Evolutionary conservation across 2,113 vertebrate genomes (phyloP), one percentile per base, ranked within the genome.

Genomic region (Cranoglanis bouderius): DNA sequence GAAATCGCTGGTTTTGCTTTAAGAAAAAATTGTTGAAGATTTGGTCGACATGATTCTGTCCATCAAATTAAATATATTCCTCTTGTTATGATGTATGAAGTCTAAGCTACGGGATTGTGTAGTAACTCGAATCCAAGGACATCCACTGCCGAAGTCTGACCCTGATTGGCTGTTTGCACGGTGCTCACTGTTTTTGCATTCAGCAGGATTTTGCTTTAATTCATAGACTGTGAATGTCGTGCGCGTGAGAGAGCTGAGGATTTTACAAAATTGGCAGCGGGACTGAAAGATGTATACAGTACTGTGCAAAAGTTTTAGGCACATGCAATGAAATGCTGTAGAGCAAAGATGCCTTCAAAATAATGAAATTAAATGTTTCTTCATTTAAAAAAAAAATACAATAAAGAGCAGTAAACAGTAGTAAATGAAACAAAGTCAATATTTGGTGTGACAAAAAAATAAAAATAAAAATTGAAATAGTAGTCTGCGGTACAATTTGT

Each of bases 181-280:
- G 51, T 38, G 75, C 75, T 65, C 21, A 9, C 12, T 61, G 16
- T 16, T 82, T 81, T 55, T 38, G 81, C 81, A 82, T 67, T 80
- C 75, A 87, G 59, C 57, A 9, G 61, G 75, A 51, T 59, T 57
- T 59, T 10, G 7, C 75, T 72, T 81, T 70, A 82, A 78, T 55
- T 86, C 61, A 6, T 78, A 82, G 77, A 19, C 35, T 18, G 74
- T 80, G 29, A 80, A 67, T n/a, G 35, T 61, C 2, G 55, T 40
- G 32, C 24, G 75, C 32, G 13, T 10, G 57, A 61, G 53, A 78
- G 40, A 2, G 26, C 2, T 7, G 29, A 51, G 29, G 61, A 35
- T 67, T 65, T 65, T 51, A 24, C 51, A 35, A 46, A 40, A 86
- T 32, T 59, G 35, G 13, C 85, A 75, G 16, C 26, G 9, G 40